Evolutionary conservation across 2,888 invertebrate species (phyloP).

Genomic region (Tipula lateralis): DNA sequence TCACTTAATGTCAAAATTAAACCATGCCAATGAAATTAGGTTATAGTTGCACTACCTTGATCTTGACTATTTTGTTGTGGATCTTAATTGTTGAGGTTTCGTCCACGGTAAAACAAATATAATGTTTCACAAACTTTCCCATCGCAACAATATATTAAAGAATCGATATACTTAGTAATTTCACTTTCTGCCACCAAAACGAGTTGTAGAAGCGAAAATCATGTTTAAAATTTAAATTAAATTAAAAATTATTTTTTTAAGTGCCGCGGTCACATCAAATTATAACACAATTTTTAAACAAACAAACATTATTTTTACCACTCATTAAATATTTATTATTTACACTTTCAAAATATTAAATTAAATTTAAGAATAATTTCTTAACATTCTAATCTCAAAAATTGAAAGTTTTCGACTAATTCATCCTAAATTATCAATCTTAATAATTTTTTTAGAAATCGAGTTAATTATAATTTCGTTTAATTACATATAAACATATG

Average conservation of each 20-base stretch:
- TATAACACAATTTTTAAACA: not conserved
- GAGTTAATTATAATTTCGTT: not conserved
- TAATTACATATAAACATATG: not conserved
- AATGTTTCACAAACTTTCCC: too few relatives aligned
- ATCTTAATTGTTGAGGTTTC: too few relatives aligned
- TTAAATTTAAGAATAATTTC: not conserved
- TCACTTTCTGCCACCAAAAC: not conserved
- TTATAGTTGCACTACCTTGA: too few relatives aligned
- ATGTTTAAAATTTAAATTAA: not conserved
- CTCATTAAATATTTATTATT: not conserved
- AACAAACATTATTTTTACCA: not conserved
- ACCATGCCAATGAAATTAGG: too few relatives aligned
- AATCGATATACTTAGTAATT: not conserved
- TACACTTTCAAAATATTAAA: not conserved
- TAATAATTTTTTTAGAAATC: not conserved
- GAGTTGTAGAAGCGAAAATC: not conserved
- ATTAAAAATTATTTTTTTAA: not conserved
- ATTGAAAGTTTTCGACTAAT: not conserved
- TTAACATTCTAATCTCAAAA: not conserved
- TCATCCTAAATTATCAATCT: not conserved
- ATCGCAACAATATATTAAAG: too few relatives aligned
- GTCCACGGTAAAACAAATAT: too few relatives aligned
- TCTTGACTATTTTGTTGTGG: too few relatives aligned
- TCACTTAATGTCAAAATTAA: too few relatives aligned
- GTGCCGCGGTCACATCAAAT: not conserved